Evolutionary conservation across 2,888 invertebrate genomes (phyloP).

Genomic region (Meteorus cinctellus): DNA sequence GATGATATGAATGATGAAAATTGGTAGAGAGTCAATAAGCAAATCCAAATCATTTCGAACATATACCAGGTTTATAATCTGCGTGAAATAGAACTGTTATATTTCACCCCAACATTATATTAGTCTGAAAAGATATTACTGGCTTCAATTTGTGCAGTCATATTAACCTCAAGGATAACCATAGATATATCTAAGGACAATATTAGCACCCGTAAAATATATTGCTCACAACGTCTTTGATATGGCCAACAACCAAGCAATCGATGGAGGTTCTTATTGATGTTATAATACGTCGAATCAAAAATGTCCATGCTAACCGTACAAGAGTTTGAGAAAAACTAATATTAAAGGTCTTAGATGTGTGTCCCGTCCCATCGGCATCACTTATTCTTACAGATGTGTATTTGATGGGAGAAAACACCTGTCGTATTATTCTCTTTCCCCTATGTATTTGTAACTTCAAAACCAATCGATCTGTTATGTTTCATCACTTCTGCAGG

Average conservation of each 20-base stretch:
- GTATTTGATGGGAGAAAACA: too few species aligned
- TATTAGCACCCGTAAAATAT: not conserved
- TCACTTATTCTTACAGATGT: not conserved
- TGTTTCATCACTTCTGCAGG: too few species aligned
- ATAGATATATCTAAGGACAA: not conserved
- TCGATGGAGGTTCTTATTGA: slow-evolving; percentile 6
- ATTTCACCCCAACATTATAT: too few species aligned
- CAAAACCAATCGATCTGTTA: too few species aligned
- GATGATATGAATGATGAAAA: not conserved
- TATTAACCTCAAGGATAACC: not conserved
- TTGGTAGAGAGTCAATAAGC: slow-evolving; percentile 8
- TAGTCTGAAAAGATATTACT: too few species aligned
- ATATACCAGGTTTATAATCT: slow-evolving; percentile 2
- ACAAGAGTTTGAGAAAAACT: not conserved
- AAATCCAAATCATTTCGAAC: slow-evolving; percentile 27
- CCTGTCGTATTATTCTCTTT: too few species aligned
- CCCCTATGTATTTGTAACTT: too few species aligned
- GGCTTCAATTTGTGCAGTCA: not conserved
- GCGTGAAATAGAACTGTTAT: not conserved
- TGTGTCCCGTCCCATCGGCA: not conserved
- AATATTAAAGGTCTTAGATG: not conserved
- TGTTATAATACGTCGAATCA: not conserved
- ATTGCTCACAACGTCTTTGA: not conserved
- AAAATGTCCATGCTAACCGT: not conserved
- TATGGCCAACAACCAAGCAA: slow-evolving; percentile 9